Percentiles rank a stretch among this genome's conserved stretches.
These are phyloP conservation scores for Sebastes minor DNA, from an alignment of 2,797 vertebrate genomes.

Conservation along the genomic window DNA sequence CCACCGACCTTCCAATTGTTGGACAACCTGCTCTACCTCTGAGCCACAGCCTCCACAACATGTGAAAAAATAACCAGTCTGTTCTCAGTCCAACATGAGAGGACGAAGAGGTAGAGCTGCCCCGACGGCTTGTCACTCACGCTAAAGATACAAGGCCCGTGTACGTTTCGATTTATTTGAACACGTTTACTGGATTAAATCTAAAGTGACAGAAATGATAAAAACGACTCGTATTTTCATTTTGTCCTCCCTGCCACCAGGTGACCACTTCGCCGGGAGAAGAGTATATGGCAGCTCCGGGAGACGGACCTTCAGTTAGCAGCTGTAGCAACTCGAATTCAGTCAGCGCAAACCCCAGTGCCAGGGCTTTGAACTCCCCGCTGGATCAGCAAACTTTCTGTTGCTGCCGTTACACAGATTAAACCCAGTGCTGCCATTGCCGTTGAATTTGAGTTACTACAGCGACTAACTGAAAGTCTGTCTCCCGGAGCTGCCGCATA, in stretches of 20 bases:
- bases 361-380: too few relatives aligned
- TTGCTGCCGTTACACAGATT: too few relatives aligned
- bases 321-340: too few relatives aligned
- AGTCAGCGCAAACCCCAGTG: too few relatives aligned
- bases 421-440: too few relatives aligned
- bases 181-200: neutral
- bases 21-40: neutral
- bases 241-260: neutral
- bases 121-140: neutral
- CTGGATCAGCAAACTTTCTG: too few relatives aligned
- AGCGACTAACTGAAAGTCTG: too few relatives aligned
- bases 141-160: neutral
- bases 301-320: neutral
- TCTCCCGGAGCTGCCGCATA: too few relatives aligned
- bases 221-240: neutral
- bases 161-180: neutral
- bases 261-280: neutral
- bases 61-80: neutral
- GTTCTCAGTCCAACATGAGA: neutral
- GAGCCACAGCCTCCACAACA: too few relatives aligned
- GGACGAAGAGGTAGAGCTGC: neutral
- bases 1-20: neutral
- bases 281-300: neutral
- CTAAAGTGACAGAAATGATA: neutral
- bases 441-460: too few relatives aligned